Percentiles rank a stretch among this genome's conserved stretches.
phyloP scores from a whole-genome alignment of 2,888 invertebrate species.

The Campoplex nolae region DNA sequence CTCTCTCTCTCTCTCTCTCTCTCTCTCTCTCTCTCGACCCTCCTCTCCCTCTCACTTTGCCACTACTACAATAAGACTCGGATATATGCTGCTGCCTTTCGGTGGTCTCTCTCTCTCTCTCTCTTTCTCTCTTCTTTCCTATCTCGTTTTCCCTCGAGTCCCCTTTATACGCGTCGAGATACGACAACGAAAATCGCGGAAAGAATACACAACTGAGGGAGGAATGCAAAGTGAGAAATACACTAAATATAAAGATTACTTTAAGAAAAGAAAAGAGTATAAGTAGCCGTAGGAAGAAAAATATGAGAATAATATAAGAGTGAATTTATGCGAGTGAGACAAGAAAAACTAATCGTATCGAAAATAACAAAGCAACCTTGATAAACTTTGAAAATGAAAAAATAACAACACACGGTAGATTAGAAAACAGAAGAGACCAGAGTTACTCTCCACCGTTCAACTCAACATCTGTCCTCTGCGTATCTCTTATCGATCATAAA shows the following conservation, averaged over 20 bases:
- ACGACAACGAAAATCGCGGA: slow-evolving; percentile 37
- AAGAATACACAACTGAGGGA: slow-evolving; percentile 41
- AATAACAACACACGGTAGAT: background rate
- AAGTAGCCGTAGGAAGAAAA: slow-evolving; percentile 10
- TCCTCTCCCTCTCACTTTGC: background rate
- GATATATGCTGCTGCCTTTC: background rate
- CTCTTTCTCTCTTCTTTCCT: background rate
- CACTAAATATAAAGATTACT: slow-evolving; percentile 36
- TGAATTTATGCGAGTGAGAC: slow-evolving; percentile 26
- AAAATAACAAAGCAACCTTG: background rate
- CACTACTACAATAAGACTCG: slow-evolving; percentile 18
- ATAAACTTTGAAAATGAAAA: slow-evolving; percentile 1
- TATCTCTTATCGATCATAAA: background rate
- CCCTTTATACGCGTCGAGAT: slow-evolving; percentile 39
- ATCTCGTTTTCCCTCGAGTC: slow-evolving; percentile 41
- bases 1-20: background rate
- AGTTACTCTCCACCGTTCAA: background rate
- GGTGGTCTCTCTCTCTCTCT: too few species aligned
- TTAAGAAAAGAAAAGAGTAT: slow-evolving; percentile 5
- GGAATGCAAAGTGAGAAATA: slow-evolving; percentile 42
- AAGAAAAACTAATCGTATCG: slow-evolving; percentile 9
- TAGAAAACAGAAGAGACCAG: background rate
- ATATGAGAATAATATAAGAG: slow-evolving; percentile 23
- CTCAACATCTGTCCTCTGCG: background rate
- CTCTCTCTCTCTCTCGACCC: too few species aligned